Evolutionary conservation across 2,113 vertebrate species (phyloP), one percentile per base, ranked within the genome.

Genomic region (Zosterops hypoxanthus): DNA sequence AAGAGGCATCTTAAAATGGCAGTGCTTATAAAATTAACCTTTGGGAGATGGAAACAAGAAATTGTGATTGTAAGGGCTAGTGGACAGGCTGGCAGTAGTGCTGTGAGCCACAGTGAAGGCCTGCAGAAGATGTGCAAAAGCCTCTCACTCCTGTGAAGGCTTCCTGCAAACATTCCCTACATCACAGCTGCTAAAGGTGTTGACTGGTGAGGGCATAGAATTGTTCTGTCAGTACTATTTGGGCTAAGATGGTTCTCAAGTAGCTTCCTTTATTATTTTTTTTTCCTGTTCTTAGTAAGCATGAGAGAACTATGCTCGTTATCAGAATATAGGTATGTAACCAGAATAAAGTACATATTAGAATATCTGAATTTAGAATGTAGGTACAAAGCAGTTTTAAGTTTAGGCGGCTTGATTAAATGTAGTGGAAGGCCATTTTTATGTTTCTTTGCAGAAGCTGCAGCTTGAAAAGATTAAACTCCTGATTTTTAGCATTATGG

Each of bases 291-390:
- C 29, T 55, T 12, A 15, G 2, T 42, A 41, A 61, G 17, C 1
- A 0, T 31, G n/a, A 46, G 8, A 36, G 12, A 24, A 5, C n/a
- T 23, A 2, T 56, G 55, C 18, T 84, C 5, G 14, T 4, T 52
- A 9, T 12, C 16, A 52, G 26, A 84, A 39, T 60, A 29, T 13
- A 42, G 36, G 6, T 29, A 53, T 8, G 19, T 53, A 42, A 53
- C 34, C 31, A 53, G 9, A 55, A 19, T 44, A 23, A 42, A 42
- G 8, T 52, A n/a, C 24, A 20, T 44, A 23, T 44, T 12, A 53
- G 36, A 21, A 52, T 64, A 29, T 34, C 24, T 29, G 49, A 53
- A 65, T 46, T 46, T 65, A 14, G 15, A 66, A 31, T 11, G 0
- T 61, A 46, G 14, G 8, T 77, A 36, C 25, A 81, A 64, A 55